Base-by-base conservation (phyloP, 2,797 vertebrate species). In the Lacerta viridis region DNA sequence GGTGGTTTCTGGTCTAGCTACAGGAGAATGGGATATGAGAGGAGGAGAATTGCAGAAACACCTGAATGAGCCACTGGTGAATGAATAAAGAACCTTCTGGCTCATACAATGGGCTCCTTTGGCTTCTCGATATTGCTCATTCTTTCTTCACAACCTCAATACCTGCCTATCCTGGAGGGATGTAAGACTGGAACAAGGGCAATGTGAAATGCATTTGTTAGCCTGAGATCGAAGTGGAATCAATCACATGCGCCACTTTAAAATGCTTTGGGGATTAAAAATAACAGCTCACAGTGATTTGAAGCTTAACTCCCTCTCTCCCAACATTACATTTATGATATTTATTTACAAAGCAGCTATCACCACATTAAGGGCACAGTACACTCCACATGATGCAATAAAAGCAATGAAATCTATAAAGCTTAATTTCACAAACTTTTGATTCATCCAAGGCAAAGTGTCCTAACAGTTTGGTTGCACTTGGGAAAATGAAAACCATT, bases 1-100 rank as follows among this genome's bases (percentile, higher is more conserved):
- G 55, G 59, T 50, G 20, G 78, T 88, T 92, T 89, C 87, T 83
- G 93, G 69, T 39, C 29, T 88, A 29, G 41, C 46, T 89, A 17
- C 87, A 23, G 29, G 50, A 36, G 79, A 39, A 59, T 89, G 82
- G 80, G 46, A 78, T 86, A 46, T 87, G 87, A 90, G 83, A 90
- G 84, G 82, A 36, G n/a, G 55, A 25, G 87, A 83, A 36, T 36
- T 85, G 23, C 17, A 85, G 41, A 89, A 92, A 92, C 78, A 69
- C 9, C 3, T 33, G 23, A 33, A 80, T 71, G 43, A 80, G 36
- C 7, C 9, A 46, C 59, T 29, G 29, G 10, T 61, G 13, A 39
- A 80, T 64, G 66, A 80, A 64, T 18, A 46, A 20, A 80, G 29
- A 66, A n/a, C 11, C 13, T 8, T 29, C 33, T 4, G 69, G 10